Percentiles rank a stretch among this genome's conserved stretches.
Conservation (phyloP, 2,797 vertebrate species). For the Molossus alvarezi region DNA sequence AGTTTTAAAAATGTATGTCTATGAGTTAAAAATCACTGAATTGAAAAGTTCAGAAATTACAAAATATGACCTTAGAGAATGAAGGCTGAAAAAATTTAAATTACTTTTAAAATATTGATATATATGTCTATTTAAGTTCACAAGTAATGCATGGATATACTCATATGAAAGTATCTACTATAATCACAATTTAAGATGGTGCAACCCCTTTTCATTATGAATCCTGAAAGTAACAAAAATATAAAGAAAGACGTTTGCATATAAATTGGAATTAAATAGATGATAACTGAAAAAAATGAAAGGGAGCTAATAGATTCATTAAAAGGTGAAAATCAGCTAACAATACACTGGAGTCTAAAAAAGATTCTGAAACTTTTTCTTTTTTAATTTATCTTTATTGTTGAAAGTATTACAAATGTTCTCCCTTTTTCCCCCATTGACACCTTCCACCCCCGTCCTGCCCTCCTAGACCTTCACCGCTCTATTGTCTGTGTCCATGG, state of each 20-base stretch:
- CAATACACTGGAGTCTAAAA: neutral
- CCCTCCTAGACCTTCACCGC: too few species aligned
- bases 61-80: neutral
- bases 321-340: neutral
- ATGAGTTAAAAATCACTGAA: slow-evolving; percentile 19
- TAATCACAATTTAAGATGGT: neutral
- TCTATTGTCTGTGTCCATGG: too few species aligned
- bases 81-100: neutral
- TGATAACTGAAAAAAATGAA: neutral
- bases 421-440: too few species aligned
- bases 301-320: accelerated
- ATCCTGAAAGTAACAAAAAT: neutral
- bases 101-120: neutral
- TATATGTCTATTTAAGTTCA: neutral
- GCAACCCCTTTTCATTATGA: neutral
- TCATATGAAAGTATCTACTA: neutral
- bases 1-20: neutral
- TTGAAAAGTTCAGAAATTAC: neutral
- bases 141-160: neutral
- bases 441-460: too few species aligned
- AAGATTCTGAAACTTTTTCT: neutral
- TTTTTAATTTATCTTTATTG: too few species aligned
- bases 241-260: neutral
- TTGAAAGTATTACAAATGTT: too few species aligned
- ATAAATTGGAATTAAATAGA: neutral